Conservation (phyloP, 2,113 vertebrate species). For the Platysteira castanea region DNA sequence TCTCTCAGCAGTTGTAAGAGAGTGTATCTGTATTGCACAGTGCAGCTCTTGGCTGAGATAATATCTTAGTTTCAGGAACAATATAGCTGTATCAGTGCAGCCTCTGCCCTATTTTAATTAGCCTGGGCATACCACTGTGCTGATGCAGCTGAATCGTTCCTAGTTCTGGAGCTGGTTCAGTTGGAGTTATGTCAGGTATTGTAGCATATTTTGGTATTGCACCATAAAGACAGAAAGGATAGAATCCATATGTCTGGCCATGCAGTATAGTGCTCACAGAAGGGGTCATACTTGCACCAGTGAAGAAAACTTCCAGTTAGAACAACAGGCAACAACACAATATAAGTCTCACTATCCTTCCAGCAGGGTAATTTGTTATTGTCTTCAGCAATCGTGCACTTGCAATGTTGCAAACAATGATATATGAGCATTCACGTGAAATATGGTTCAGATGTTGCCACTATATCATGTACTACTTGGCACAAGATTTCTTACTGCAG, state of each 20-base stretch:
- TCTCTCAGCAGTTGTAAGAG: not conserved
- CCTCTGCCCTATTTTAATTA: conserved; percentile 61
- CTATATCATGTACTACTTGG: not conserved
- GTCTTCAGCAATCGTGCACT: not conserved
- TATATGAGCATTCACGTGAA: not conserved
- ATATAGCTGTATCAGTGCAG: not conserved
- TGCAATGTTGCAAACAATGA: not conserved
- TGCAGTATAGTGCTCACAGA: not conserved
- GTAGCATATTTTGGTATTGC: conserved; percentile 10
- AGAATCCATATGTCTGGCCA: conserved; percentile 28
- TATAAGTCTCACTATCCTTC: not conserved
- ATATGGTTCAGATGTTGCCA: conserved; percentile 7
- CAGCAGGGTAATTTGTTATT: conserved; percentile 13
- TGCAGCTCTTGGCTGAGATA: conserved; percentile 30
- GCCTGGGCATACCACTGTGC: conserved; percentile 36
- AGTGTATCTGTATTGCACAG: not conserved
- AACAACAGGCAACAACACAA: not conserved
- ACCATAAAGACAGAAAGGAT: conserved; percentile 7
- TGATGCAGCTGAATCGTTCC: conserved; percentile 40
- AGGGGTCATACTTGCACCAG: not conserved
- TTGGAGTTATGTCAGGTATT: conserved; percentile 43
- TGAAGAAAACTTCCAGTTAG: not conserved
- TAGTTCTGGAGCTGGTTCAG: conserved; percentile 41
- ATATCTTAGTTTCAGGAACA: conserved; percentile 44
- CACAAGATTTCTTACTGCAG: not conserved